phyloP scores from a whole-genome alignment of 53 echinoderm and acorn worm genomes.

The Pentamera pediparva region DNA sequence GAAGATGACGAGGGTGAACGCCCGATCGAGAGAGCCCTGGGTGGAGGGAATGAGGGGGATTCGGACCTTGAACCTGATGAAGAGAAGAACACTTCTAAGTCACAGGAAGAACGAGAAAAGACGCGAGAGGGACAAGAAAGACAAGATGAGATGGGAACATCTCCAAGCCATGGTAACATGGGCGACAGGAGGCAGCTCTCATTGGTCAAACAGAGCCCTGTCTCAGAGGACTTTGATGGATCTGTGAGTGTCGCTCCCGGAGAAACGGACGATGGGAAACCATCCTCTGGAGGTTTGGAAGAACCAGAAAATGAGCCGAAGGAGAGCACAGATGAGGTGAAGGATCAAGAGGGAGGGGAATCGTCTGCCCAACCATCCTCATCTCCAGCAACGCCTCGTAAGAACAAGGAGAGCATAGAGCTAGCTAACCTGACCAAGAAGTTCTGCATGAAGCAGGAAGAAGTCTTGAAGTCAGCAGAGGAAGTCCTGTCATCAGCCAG shows the following conservation, averaged over 20 bases:
- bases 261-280: slow-evolving; percentile 8
- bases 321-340: neutral
- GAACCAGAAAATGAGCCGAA: neutral
- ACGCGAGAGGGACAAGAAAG: neutral
- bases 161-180: neutral
- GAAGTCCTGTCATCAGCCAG: slow-evolving; percentile 92
- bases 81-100: neutral
- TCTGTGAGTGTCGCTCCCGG: no score
- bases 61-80: neutral
- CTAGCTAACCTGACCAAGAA: slow-evolving; percentile 87
- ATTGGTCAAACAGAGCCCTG: slow-evolving; percentile 17
- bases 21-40: neutral
- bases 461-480: slow-evolving; percentile 90
- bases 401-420: slow-evolving; percentile 58
- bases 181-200: slow-evolving; percentile 22
- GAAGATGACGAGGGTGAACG: neutral
- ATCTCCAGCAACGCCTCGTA: slow-evolving; percentile 27
- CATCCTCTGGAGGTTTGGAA: neutral
- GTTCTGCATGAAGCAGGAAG: slow-evolving; percentile 87
- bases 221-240: neutral
- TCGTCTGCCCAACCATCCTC: slow-evolving; percentile 7
- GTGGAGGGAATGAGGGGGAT: neutral
- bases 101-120: no score
- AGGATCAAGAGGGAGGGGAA: no score
- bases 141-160: neutral